Conservation (phyloP, 2,113 vertebrate species). For the Numida meleagris region DNA sequence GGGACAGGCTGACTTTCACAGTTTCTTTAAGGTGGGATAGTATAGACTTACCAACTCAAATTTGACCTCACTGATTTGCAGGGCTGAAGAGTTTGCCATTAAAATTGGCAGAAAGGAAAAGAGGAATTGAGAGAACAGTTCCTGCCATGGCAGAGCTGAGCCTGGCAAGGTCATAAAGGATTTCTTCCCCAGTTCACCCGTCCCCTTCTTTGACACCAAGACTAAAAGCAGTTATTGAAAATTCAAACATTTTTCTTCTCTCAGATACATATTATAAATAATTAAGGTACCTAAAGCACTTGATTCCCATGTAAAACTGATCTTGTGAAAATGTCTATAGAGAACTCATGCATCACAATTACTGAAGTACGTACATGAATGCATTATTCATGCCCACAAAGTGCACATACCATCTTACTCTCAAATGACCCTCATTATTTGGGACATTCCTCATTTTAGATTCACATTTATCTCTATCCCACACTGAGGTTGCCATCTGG, state of each 20-base stretch:
- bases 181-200: background rate
- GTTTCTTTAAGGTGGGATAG: background rate
- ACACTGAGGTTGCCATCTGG: constrained; percentile 45
- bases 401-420: constrained; percentile 19
- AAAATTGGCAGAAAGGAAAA: background rate
- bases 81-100: background rate
- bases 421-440: constrained; percentile 58
- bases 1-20: background rate
- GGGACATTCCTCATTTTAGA: constrained; percentile 43
- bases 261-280: constrained; percentile 41
- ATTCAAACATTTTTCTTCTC: constrained; percentile 28
- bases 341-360: constrained; percentile 51
- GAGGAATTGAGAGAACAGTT: background rate
- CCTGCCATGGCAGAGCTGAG: background rate
- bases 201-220: background rate
- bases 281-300: constrained; percentile 47
- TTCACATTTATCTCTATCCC: constrained; percentile 63
- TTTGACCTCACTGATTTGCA: background rate
- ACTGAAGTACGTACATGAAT: constrained; percentile 1
- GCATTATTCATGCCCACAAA: constrained; percentile 68
- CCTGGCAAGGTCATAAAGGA: background rate
- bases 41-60: background rate
- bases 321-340: constrained; percentile 1
- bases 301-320: constrained; percentile 25
- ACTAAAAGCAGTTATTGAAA: constrained; percentile 9